Evolutionary conservation across 2,797 vertebrate genomes (phyloP).

Genomic region (Brachyalestes nurse): DNA sequence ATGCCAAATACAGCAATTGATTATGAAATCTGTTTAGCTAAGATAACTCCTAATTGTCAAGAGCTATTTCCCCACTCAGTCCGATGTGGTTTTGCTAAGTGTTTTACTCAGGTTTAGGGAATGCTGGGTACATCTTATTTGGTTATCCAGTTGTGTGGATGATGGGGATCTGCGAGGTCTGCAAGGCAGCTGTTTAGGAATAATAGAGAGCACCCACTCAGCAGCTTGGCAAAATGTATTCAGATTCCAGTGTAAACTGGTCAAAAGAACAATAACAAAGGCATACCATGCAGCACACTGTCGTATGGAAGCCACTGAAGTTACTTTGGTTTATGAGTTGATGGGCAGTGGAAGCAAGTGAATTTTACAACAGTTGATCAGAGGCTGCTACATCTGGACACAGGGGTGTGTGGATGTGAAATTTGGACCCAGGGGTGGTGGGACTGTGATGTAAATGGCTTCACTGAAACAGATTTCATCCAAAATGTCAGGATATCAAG

Average conservation of each 20-base stretch:
- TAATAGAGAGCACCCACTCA: slow-evolving; percentile 18
- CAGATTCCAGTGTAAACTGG: too few relatives aligned
- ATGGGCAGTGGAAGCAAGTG: too few relatives aligned
- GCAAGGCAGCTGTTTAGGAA: slow-evolving; percentile 40
- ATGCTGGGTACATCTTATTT: slow-evolving; percentile 37
- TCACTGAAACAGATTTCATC: too few relatives aligned
- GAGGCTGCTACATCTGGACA: too few relatives aligned
- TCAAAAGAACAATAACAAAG: slow-evolving; percentile 2
- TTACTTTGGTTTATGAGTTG: too few relatives aligned
- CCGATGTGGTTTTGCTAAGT: slow-evolving; percentile 39
- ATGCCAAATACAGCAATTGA: slow-evolving; percentile 32
- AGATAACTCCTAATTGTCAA: slow-evolving; percentile 43
- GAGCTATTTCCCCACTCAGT: slow-evolving; percentile 39
- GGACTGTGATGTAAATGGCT: too few relatives aligned
- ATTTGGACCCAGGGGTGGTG: too few relatives aligned
- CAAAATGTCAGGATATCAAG: too few relatives aligned
- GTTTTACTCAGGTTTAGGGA: slow-evolving; percentile 31
- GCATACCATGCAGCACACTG: too few relatives aligned
- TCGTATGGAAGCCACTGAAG: too few relatives aligned
- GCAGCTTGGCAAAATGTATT: not conserved
- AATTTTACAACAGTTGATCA: too few relatives aligned
- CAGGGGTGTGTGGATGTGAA: too few relatives aligned
- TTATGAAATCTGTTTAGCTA: slow-evolving; percentile 36
- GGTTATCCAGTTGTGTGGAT: slow-evolving; percentile 38
- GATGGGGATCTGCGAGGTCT: slow-evolving; percentile 45